A percentile compares a stretch with the other conserved stretches of the same genome.
Evolutionary conservation across 1,140 invertebrate species (phyloP).

Genomic region (Drosophila lacertosa): DNA sequence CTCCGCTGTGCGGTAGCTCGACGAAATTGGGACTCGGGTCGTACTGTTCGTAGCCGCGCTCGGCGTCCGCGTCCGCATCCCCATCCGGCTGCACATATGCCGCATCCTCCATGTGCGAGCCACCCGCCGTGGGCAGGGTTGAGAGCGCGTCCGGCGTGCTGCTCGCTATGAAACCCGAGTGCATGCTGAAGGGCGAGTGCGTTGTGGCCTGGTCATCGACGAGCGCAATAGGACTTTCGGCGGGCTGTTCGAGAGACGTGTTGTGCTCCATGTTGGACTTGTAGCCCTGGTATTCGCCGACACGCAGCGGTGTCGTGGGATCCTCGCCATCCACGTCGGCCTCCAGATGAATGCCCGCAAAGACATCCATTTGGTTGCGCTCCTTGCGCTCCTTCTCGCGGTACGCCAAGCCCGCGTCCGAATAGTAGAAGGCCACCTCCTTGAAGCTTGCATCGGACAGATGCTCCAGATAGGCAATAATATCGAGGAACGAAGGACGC

Average conservation of each 20-base stretch:
- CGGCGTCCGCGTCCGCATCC: conserved; percentile 32
- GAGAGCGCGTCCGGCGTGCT: conserved; percentile 72
- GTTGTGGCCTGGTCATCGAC: conserved; percentile 67
- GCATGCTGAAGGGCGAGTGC: conserved; percentile 77
- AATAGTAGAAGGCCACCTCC: conserved; percentile 92
- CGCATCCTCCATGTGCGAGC: conserved; percentile 48
- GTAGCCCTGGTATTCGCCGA: conserved; percentile 69
- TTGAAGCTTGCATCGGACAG: conserved; percentile 87
- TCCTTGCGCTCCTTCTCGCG: conserved; percentile 69
- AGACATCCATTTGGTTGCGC: conserved; percentile 53
- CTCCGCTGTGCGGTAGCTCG: conserved; percentile 45
- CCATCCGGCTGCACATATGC: conserved; percentile 70
- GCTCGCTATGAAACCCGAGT: conserved; percentile 69
- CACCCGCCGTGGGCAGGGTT: conserved; percentile 50
- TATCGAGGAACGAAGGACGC: conserved; percentile 93
- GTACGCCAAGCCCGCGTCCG: conserved; percentile 86
- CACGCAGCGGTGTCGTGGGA: conserved; percentile 75
- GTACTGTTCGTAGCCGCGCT: conserved; percentile 69
- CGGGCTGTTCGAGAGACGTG: conserved; percentile 64
- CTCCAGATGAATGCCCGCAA: conserved; percentile 45
- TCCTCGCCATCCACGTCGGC: conserved; percentile 70
- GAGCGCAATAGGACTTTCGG: conserved; percentile 72
- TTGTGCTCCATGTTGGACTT: conserved; percentile 71
- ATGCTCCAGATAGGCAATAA: conserved; percentile 85
- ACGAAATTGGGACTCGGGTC: conserved; percentile 77